Evolutionary conservation across 1,140 invertebrate genomes (phyloP), one percentile per base, ranked within the genome.

Genomic region (Heliconius eleuchia): DNA sequence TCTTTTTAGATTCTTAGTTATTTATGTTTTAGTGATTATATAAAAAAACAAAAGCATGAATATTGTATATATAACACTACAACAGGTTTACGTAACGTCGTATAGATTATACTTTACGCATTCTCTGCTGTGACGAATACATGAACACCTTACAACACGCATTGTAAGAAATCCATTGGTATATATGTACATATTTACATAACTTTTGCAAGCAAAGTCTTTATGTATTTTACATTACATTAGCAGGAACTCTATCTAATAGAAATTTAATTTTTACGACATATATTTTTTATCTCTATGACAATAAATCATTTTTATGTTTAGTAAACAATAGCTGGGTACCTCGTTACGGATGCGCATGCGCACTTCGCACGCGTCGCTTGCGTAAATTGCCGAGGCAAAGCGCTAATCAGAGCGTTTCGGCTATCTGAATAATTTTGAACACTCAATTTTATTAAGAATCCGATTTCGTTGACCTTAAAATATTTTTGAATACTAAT

Each of bases 351-450:
- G 30, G 46, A 76, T 79, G 85, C 85, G 85, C 27, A 66, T 66
- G 60, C 60, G 60, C 60, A 66, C 60, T 27, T 18, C 60, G 23
- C 85, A 84, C 82, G 85, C 86, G 86, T 76, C 78, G 83, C 82
- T 92, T 91, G 84, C 86, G 89, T 85, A 88, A 91, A 86, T 70
- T 46, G 74, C 83, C 71, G 77, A 83, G 84, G 87, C 85, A 87
- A 85, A 81, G 86, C 83, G 86, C 83, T 82, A 91, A 92, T 89
- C 89, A 92, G 91, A 91, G 90, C 91, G 85, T 91, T 85, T 85
- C 88, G 83, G 82, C 84, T 80, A 81, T 84, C 82, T 83, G 76
- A 34, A 78, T 76, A 16, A 39, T 73, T 82, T 82, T 78, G 55
- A 78, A 71, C 57, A 74, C 42, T 37, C 60, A 37, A 75, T 74